Evolutionary conservation across 2,113 vertebrate genomes (phyloP).

Genomic region (Natator depressus): DNA sequence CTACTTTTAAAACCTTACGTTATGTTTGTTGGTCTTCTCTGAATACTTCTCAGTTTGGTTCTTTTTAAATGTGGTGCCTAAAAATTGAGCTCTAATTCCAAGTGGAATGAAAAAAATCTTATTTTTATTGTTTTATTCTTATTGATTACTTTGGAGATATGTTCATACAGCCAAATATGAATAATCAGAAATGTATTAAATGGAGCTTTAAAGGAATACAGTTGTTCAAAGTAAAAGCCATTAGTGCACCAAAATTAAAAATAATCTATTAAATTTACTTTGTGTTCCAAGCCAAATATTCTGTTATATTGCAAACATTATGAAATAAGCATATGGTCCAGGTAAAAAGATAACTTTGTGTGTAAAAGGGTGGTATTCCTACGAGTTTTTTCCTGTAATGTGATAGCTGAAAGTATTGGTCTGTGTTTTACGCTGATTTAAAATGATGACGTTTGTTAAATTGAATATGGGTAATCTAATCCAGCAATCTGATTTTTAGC

Average conservation of each 20-base stretch:
- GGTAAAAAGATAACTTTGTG: not conserved
- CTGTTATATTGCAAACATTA: not conserved
- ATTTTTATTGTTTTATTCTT: not conserved
- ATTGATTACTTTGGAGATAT: not conserved
- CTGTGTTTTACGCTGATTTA: not conserved
- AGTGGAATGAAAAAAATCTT: not conserved
- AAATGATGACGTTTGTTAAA: not conserved
- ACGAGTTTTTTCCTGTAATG: not conserved
- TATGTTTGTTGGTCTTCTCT: not conserved
- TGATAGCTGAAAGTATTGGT: constrained; percentile 16
- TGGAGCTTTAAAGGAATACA: not conserved
- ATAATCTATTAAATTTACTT: not conserved
- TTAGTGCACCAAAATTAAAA: not conserved
- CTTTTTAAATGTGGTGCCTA: not conserved
- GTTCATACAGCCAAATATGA: not conserved
- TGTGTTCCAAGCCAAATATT: not conserved
- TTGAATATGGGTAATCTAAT: constrained; percentile 4
- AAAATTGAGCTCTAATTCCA: fast-evolving
- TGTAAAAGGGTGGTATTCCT: not conserved
- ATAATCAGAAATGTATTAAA: not conserved
- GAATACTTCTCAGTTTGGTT: not conserved
- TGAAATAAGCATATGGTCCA: not conserved
- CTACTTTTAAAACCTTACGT: not conserved
- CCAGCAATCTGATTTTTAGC: not conserved
- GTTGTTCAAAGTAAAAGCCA: not conserved